A percentile compares a stretch with the other conserved stretches of the same genome.
Conservation (phyloP, 2,797 vertebrate species). For the Muscicapa striata region DNA sequence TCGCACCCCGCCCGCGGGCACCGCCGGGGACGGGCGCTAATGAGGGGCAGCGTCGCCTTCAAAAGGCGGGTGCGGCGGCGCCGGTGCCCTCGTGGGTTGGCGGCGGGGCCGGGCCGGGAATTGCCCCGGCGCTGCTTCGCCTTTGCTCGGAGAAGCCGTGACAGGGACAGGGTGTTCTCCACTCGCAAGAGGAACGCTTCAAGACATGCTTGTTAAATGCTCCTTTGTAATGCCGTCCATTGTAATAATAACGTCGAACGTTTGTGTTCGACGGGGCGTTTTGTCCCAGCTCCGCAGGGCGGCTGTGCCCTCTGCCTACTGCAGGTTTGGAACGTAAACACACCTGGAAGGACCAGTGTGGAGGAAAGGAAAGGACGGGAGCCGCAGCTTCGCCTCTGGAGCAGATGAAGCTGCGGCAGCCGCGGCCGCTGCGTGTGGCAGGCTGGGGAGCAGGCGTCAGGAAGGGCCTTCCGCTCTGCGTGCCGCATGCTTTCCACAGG, state of each 20-base stretch:
- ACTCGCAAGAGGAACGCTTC: neutral
- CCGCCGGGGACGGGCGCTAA: constrained; percentile 69
- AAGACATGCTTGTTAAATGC: neutral
- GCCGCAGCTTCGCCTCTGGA: fast-evolving
- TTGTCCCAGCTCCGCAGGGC: neutral
- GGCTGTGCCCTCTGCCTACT: neutral
- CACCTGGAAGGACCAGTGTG: neutral
- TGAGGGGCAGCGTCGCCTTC: constrained; percentile 73
- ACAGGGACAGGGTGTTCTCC: neutral
- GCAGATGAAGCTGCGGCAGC: neutral
- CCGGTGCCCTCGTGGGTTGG: too few relatives aligned
- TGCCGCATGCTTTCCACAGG: neutral
- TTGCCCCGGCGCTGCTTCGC: neutral
- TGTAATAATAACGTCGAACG: too few relatives aligned
- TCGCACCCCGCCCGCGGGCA: neutral
- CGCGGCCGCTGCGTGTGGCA: neutral
- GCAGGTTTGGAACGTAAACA: neutral
- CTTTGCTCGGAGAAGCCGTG: neutral
- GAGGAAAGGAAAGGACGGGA: neutral
- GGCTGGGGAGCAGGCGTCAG: neutral
- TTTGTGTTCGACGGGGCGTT: neutral
- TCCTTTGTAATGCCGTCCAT: too few relatives aligned
- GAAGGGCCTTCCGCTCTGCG: neutral
- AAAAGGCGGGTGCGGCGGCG: constrained; percentile 43
- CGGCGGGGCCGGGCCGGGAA: neutral